Percentiles rank a stretch among this genome's conserved stretches.
Conservation (phyloP, 2,888 invertebrate species). For the Odontothrips loti region DNA sequence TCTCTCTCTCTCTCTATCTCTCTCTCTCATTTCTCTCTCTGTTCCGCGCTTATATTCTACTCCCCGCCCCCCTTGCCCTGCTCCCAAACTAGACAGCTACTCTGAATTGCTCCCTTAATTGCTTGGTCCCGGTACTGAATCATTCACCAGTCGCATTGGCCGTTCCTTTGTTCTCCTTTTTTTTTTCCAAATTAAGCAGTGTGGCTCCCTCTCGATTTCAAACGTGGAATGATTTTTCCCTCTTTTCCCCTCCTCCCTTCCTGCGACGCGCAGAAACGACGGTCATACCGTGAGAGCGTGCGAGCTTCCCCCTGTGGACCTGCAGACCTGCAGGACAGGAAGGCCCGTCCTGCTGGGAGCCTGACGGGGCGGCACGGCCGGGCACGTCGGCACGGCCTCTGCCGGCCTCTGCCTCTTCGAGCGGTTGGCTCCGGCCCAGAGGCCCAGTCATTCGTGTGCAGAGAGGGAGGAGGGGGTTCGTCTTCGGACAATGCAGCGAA, state of each 20-base stretch:
- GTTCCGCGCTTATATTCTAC: neutral
- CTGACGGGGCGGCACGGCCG: too few species aligned
- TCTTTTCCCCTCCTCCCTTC: slow-evolving; percentile 9
- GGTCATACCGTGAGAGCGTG: too few species aligned
- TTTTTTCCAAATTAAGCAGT: too few species aligned
- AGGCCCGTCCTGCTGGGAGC: too few species aligned
- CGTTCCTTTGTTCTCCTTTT: too few species aligned
- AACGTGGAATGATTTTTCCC: neutral
- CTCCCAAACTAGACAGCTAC: neutral
- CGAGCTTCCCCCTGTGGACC: neutral
- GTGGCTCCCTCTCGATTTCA: too few species aligned
- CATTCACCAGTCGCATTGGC: too few species aligned
- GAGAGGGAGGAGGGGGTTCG: neutral
- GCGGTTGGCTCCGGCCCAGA: too few species aligned
- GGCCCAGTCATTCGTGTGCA: neutral
- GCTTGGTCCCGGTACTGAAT: too few species aligned
- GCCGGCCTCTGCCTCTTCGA: too few species aligned
- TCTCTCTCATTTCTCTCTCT: neutral
- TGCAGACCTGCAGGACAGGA: neutral
- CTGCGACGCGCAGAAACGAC: neutral
- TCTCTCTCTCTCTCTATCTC: neutral
- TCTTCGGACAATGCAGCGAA: slow-evolving; percentile 1
- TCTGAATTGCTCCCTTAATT: too few species aligned
- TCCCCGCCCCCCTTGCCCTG: neutral
- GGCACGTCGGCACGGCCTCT: too few species aligned